Conservation (phyloP, 2,888 invertebrate species). For the Pristionchus exspectatus region DNA sequence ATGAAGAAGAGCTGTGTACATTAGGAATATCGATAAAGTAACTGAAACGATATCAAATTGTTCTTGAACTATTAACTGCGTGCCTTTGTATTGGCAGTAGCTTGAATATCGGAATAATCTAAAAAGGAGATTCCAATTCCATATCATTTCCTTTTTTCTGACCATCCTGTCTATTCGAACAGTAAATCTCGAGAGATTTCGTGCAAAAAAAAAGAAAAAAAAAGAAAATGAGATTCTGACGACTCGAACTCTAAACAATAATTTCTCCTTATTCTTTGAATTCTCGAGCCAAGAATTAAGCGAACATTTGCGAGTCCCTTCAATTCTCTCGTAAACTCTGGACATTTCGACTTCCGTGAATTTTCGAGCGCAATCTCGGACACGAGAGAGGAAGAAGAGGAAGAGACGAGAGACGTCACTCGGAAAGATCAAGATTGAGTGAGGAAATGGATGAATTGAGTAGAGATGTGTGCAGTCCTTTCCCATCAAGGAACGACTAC, state of each 20-base stretch:
- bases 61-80: no score
- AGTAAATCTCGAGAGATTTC: not conserved
- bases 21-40: no score
- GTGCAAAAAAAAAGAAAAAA: no score
- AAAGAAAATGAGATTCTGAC: not conserved
- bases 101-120: not conserved
- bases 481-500: not conserved
- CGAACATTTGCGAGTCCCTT: not conserved
- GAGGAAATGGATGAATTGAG: slow-evolving; percentile 7
- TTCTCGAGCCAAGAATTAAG: not conserved
- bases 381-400: not conserved
- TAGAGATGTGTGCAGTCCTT: not conserved
- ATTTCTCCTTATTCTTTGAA: not conserved
- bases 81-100: not conserved
- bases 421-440: slow-evolving; percentile 21
- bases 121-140: not conserved
- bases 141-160: not conserved
- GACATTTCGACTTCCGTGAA: not conserved
- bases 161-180: not conserved
- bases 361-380: not conserved
- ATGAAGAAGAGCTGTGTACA: no score
- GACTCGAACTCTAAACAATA: not conserved
- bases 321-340: not conserved
- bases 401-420: slow-evolving; percentile 10
- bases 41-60: no score